Evolutionary conservation across 64 coral and sea anemone species (phyloP), one percentile per base, ranked within the genome.

Genomic region (Platygyra sinensis): DNA sequence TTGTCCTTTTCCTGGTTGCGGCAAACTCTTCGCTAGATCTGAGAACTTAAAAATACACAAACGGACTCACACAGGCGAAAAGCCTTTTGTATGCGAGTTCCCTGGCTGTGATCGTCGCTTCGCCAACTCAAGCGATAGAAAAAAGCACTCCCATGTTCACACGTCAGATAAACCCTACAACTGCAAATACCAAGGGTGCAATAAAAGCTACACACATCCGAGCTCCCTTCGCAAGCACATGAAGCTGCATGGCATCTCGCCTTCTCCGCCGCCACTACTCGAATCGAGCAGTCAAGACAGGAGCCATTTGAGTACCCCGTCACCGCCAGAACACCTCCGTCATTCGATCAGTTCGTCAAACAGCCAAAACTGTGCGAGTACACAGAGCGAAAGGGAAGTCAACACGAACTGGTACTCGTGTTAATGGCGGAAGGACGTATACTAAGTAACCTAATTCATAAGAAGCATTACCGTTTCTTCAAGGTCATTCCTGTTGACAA

Each of bases 21-120:
- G 95, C 31, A 97, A 97, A 75, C 92, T 97, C n/a, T 97, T 97
- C 84, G 95, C 95, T 71, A 92, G 95, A 14, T 97, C 95, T 62
- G 95, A 97, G 83, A 97, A 97, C 77, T 94, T 97, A 64, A 97
- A 97, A 90, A 97, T 97, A 50, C 95, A 97, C 72, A 97, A 97
- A 80, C 57, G 95, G 60, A 97, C 95, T 50, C 95, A 97, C 60
- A 97, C 95, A 1, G 95, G 95, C 36, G 95, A 97, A 38, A 97
- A 97, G 72, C 95, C 95, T 16, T 97, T 97, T 76, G 67, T 97
- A 32, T 97, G 95, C 42, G 95, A 97, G 64, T 93, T 93, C 74
- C 95, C 88, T 52, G 95, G 95, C 55, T 97, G 95, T 22, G 95
- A 97, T 84, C 87, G 95, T 57, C 92, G 95, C 52, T 97, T 97